A percentile compares a stretch with the other conserved stretches of the same genome.
phyloP scores from a whole-genome alignment of 2,888 invertebrate species.

The Petrolisthes manimaculis region DNA sequence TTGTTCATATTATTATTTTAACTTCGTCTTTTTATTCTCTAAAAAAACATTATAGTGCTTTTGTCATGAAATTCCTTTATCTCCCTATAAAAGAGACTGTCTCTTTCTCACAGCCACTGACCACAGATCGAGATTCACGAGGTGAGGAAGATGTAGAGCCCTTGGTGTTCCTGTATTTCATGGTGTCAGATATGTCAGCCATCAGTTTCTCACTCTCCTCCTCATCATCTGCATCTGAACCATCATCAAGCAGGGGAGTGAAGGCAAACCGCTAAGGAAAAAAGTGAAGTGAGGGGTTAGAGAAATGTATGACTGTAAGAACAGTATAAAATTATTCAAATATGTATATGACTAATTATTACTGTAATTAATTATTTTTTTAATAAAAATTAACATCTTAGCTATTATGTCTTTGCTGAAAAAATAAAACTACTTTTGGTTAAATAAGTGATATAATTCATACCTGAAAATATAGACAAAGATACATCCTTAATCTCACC shows the following conservation, averaged over 20 bases:
- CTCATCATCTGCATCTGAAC: constrained; percentile 70
- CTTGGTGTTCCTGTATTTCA: constrained; percentile 59
- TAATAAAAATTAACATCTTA: not conserved
- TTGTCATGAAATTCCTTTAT: too few species aligned
- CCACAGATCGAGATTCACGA: constrained; percentile 52
- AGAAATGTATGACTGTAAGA: too few species aligned
- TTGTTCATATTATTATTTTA: too few species aligned
- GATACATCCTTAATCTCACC: constrained; percentile 70
- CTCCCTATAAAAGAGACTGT: not conserved
- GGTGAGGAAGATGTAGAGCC: constrained; percentile 54
- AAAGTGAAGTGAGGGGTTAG: too few species aligned
- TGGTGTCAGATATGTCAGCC: constrained; percentile 63
- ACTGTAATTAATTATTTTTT: not conserved
- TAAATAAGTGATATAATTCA: too few species aligned
- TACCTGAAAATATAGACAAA: too few species aligned
- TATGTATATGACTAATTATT: too few species aligned
- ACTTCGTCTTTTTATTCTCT: not conserved
- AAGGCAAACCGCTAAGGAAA: constrained; percentile 78
- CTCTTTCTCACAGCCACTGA: not conserved
- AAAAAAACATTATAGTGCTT: not conserved
- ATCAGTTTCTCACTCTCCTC: constrained; percentile 65
- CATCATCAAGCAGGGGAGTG: constrained; percentile 85
- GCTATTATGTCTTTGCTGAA: too few species aligned
- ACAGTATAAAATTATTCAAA: too few species aligned
- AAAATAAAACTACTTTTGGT: too few species aligned